Conservation (phyloP, 1,140 invertebrate genomes). For the Diprion similis region DNA sequence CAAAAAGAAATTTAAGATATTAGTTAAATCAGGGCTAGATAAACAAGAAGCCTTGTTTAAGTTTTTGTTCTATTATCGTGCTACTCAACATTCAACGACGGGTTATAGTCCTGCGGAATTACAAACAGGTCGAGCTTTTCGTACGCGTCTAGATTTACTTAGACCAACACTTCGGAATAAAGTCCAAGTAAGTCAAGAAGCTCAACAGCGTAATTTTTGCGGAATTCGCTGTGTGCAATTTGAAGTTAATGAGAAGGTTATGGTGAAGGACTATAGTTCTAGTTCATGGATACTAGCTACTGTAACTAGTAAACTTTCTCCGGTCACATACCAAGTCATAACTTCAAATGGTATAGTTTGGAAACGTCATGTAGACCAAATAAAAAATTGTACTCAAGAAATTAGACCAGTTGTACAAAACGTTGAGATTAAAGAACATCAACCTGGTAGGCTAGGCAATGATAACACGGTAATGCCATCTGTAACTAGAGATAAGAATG, state of each 20-base stretch:
- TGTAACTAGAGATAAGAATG: too few relatives aligned
- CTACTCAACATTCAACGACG: slow-evolving; percentile 23
- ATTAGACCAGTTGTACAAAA: too few relatives aligned
- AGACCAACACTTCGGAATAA: neutral
- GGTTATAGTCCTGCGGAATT: slow-evolving; percentile 24
- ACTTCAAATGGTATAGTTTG: slow-evolving; percentile 18
- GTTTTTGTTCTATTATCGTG: slow-evolving; percentile 22
- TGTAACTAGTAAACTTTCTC: slow-evolving; percentile 21
- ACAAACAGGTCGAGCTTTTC: slow-evolving; percentile 28
- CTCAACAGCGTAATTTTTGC: slow-evolving; percentile 22
- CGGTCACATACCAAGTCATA: slow-evolving; percentile 25
- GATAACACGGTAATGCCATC: too few relatives aligned
- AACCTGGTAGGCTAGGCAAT: too few relatives aligned
- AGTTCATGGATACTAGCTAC: slow-evolving; percentile 28
- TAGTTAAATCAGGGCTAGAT: slow-evolving; percentile 11
- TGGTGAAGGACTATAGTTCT: slow-evolving; percentile 31
- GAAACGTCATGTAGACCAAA: slow-evolving; percentile 31
- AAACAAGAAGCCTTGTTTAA: slow-evolving; percentile 14
- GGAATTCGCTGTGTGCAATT: slow-evolving; percentile 30
- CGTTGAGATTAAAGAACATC: too few relatives aligned
- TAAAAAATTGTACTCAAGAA: too few relatives aligned
- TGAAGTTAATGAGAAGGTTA: slow-evolving; percentile 20
- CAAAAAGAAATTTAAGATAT: slow-evolving; percentile 25
- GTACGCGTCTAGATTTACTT: slow-evolving; percentile 17
- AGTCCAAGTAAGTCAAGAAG: slow-evolving; percentile 3